Base-by-base conservation (phyloP, 2,797 vertebrate genomes). In the Labeo calbasu region DNA sequence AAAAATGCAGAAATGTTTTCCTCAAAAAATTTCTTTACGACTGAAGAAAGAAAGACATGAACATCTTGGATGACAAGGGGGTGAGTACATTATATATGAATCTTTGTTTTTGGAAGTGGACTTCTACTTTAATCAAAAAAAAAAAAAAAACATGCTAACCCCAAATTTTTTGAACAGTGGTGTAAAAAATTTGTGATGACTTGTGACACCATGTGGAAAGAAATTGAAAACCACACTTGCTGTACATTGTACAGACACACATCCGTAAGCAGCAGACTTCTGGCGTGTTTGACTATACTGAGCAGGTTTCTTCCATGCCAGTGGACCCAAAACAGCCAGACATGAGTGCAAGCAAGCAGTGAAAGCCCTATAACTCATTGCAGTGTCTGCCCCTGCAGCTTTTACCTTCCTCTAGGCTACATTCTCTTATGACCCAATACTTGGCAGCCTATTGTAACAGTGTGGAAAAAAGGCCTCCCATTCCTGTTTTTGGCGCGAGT, bases 401-500 rank as follows among this genome's bases (percentile, higher is more conserved):
- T 80, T 79, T 86, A 43, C 83, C 73, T 79, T 89, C 84, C 85
- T 63, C 86, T 86, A 86, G 85, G 88, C 79, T 88, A 77, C 55
- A 43, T 85, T 86, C 69, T 87, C 46, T 12, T 69, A 87, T 88
- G 88, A 91, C 82, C 85, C 86, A 86, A 80, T 89, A 72, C 77
- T 72, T 90, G 89, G 87, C 85, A 66, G 85, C 70, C 59, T 79
- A 25, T 14, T 83, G 66, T 77, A 81, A 73, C 69, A 88, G 78
- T 46, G 57, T 87, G n/a, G n/a, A 85, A 85, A 85, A 87, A 85
- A 75, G 28, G 51, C 77, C 57, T 75, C 78, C 78, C 55, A 87
- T 90, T 81, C 81, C 71, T 77, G 84, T 72, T 48, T 83, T 86
- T 84, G 77, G 76, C 86, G 77, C 84, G 79, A 86, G 90, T 91